A percentile compares a stretch with the other conserved stretches of the same genome.
These are phyloP conservation scores for Rhamnusium bicolor DNA, from an alignment of 2,888 invertebrate species.

Conservation along the genomic window DNA sequence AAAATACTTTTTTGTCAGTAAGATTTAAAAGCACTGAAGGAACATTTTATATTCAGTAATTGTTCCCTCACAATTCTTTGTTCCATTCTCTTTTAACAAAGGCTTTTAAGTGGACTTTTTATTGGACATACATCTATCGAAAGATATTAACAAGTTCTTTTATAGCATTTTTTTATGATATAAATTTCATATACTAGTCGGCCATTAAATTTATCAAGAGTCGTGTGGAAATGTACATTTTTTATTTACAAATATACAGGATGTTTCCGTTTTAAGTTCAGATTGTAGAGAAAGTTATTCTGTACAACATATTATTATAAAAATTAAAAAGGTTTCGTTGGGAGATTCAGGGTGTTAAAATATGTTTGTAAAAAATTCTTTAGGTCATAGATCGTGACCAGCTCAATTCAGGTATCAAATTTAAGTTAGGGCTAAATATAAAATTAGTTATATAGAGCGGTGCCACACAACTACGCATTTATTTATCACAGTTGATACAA, in stretches of 20 bases:
- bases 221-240: not conserved
- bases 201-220: slow-evolving; percentile 4
- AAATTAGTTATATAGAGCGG: too few species aligned
- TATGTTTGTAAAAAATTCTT: too few species aligned
- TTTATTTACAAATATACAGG: not conserved
- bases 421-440: too few species aligned
- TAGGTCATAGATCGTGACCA: too few species aligned
- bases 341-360: too few species aligned
- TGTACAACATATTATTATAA: too few species aligned
- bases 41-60: slow-evolving; percentile 30
- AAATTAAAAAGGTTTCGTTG: too few species aligned
- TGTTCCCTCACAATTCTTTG: slow-evolving; percentile 31
- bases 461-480: too few species aligned
- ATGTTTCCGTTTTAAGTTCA: not conserved
- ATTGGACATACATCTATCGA: slow-evolving; percentile 22
- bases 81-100: slow-evolving; percentile 33
- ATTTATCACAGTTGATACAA: too few species aligned
- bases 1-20: slow-evolving; percentile 23
- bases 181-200: slow-evolving; percentile 22
- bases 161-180: slow-evolving; percentile 21
- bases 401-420: too few species aligned
- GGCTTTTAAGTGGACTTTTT: slow-evolving; percentile 30
- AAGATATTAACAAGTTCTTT: slow-evolving; percentile 28
- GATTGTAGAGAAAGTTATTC: too few species aligned
- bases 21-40: slow-evolving; percentile 22